Conservation (phyloP, 1,140 invertebrate genomes). For the Bombus sylvicola region DNA sequence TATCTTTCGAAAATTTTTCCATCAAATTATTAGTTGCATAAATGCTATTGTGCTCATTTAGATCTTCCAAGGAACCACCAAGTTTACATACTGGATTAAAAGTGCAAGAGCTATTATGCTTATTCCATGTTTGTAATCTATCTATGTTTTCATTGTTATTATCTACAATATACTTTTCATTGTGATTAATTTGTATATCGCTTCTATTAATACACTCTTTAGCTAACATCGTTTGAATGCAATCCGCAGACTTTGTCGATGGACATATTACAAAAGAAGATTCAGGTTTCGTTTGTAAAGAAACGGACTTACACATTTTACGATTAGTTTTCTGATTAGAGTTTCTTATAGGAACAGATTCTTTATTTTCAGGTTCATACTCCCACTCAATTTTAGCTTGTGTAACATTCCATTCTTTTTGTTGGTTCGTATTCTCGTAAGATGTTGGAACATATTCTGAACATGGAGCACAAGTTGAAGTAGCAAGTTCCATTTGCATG, state of each 20-base stretch:
- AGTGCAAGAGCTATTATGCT: slow-evolving; percentile 56
- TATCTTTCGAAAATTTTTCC: slow-evolving; percentile 24
- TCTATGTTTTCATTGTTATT: slow-evolving; percentile 51
- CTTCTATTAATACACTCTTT: slow-evolving; percentile 55
- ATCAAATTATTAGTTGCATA: slow-evolving; percentile 70
- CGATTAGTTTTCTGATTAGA: slow-evolving; percentile 51
- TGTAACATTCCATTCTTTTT: slow-evolving; percentile 83
- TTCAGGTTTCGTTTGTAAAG: slow-evolving; percentile 33
- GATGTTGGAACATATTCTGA: slow-evolving; percentile 82
- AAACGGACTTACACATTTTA: slow-evolving; percentile 59
- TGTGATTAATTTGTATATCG: slow-evolving; percentile 43
- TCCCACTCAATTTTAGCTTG: slow-evolving; percentile 75
- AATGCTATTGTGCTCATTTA: slow-evolving; percentile 69
- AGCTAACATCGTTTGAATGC: slow-evolving; percentile 70
- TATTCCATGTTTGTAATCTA: slow-evolving; percentile 45
- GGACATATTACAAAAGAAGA: slow-evolving; percentile 41
- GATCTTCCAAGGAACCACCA: slow-evolving; percentile 60
- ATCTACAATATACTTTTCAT: slow-evolving; percentile 35
- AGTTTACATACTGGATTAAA: slow-evolving; percentile 64
- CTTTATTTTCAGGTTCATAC: slow-evolving; percentile 53
- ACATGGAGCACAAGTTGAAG: slow-evolving; percentile 45
- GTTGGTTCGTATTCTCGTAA: slow-evolving; percentile 78
- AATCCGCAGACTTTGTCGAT: slow-evolving; percentile 72
- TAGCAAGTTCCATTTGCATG: slow-evolving; percentile 81
- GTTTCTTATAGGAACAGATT: slow-evolving; percentile 41